These are phyloP conservation scores for Montipora cactus DNA, from an alignment of 64 coral and sea anemone genomes.

Conservation along the genomic window DNA sequence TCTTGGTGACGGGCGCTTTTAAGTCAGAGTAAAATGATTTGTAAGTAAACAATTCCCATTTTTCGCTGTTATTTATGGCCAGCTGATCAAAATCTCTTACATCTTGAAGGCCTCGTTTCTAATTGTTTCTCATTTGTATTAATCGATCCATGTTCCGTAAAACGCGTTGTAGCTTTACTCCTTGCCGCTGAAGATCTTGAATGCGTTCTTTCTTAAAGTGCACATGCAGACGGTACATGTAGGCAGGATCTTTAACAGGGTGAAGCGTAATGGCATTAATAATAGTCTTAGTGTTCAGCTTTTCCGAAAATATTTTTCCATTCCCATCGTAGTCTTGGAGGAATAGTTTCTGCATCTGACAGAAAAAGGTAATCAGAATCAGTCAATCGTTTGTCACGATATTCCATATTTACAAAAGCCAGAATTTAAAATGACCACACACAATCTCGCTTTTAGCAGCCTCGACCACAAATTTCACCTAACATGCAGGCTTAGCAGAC, in stretches of 20 bases:
- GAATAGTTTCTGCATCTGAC: constrained; percentile 89
- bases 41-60: constrained; percentile 84
- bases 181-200: constrained; percentile 75
- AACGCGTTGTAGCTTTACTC: constrained; percentile 60
- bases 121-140: constrained; percentile 25
- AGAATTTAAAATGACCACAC: too few species aligned
- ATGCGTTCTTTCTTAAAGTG: constrained; percentile 80
- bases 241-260: constrained; percentile 84
- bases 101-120: constrained; percentile 43
- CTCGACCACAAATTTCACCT: too few species aligned
- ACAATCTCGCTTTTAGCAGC: too few species aligned
- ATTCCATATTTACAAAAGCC: too few species aligned
- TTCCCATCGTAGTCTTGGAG: constrained; percentile 84
- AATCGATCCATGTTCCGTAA: constrained; percentile 72
- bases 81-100: constrained; percentile 72
- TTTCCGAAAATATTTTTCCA: constrained; percentile 74
- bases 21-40: constrained; percentile 81
- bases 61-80: constrained; percentile 30
- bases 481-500: too few species aligned
- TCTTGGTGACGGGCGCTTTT: constrained; percentile 70
- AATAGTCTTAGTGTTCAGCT: constrained; percentile 85
- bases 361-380: neutral
- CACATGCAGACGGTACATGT: constrained; percentile 90
- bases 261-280: constrained; percentile 91
- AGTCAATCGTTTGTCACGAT: too few species aligned